Base-by-base conservation (phyloP, 1,140 invertebrate genomes). In the Habropoda laboriosa region DNA sequence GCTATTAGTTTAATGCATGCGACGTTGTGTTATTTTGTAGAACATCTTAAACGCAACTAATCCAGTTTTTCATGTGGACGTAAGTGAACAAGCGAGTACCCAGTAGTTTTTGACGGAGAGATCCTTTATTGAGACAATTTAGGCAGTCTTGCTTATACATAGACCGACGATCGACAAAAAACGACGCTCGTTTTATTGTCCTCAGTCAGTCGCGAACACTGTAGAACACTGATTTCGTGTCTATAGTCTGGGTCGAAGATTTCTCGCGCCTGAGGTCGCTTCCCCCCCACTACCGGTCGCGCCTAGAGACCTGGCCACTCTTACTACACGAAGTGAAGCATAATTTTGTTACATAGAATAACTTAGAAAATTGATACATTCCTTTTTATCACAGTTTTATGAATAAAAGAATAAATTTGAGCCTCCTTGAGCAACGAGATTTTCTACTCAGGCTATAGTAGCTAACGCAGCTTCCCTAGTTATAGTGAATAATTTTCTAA, bases 11-110 rank as follows among this genome's bases (percentile, higher is more conserved):
- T 90, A 92, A 92, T 90, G 92, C 91, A 92, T 92, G 90, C 86
- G 71, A 90, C 88, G 80, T 91, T 93, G 89, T 92, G 89, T 92
- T 92, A 91, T 91, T 92, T 93, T 93, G 89, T 93, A 93, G 92
- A 93, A 93, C 90, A 88, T 93, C 92, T 93, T 93, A 93, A 93
- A 90, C 89, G 92, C 92, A 88, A 93, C 92, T 93, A 93, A 93
- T 92, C 91, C 92, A 89, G 92, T 93, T 91, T 93, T 93, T 92
- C 92, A 93, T 85, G 90, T 93, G 89, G 91, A 92, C 91, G 92
- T 93, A 93, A 93, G 92, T 93, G 92, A 88, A 86, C 90, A 78
- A 71, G 68, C 35, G 89, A 88, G 88, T 89, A 91, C 88, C 90
- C 88, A 90, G 89, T 92, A 91, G 88, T 87, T 66, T n/a, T 88